A percentile compares a stretch with the other conserved stretches of the same genome.
Conservation (phyloP, 2,113 vertebrate species). For the Prunella himalayana region DNA sequence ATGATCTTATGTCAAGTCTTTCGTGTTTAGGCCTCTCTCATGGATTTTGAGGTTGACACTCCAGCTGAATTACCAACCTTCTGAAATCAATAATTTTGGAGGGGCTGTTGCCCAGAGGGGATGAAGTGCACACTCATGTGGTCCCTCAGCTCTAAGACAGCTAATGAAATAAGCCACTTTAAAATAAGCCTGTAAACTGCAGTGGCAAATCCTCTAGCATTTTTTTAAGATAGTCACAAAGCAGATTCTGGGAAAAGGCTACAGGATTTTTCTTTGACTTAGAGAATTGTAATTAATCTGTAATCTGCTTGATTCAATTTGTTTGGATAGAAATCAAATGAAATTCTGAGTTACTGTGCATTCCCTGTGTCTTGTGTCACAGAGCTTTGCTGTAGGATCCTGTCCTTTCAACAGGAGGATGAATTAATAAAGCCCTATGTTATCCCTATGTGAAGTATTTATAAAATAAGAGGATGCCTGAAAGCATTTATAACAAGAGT, state of each 20-base stretch:
- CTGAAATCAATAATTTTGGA: not conserved
- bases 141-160: not conserved
- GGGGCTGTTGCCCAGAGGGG: not conserved
- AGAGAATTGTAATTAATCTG: not conserved
- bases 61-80: not conserved
- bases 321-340: not conserved
- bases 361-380: not conserved
- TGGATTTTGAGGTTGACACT: not conserved
- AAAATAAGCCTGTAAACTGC: not conserved
- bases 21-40: not conserved
- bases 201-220: not conserved
- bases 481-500: not conserved
- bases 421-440: not conserved
- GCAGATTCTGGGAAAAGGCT: not conserved
- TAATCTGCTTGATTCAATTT: not conserved
- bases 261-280: not conserved
- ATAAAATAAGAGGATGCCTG: not conserved
- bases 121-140: fast-evolving
- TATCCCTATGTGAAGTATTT: not conserved
- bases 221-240: not conserved
- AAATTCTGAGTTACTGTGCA: not conserved
- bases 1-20: not conserved
- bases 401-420: not conserved
- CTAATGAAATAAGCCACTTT: not conserved
- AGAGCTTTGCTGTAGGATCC: not conserved